A percentile compares a stretch with the other conserved stretches of the same genome.
Evolutionary conservation across 2,888 invertebrate species (phyloP).

Genomic region (Dasypogon diadema): DNA sequence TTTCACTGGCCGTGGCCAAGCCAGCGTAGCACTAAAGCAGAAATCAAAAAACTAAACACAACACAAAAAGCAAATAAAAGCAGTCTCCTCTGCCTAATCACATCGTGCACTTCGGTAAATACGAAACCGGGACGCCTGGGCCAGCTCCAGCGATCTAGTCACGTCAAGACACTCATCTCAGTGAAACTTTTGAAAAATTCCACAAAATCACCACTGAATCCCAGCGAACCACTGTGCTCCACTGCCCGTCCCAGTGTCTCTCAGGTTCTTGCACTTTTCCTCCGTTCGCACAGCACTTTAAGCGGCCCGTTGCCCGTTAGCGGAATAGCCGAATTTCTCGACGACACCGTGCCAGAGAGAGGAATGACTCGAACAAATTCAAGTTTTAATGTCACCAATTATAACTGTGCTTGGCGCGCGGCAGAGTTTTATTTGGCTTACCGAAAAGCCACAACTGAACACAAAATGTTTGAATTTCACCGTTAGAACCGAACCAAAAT

Average conservation of each 20-base stretch:
- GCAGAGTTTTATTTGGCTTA: no score
- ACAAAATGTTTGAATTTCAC: not conserved
- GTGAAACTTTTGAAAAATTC: not conserved
- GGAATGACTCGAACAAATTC: no score
- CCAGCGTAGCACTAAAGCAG: slow-evolving; percentile 1
- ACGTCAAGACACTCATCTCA: no score
- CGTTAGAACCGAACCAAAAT: not conserved
- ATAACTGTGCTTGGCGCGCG: no score
- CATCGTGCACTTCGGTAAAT: slow-evolving; percentile 9
- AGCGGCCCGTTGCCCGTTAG: not conserved
- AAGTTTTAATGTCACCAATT: not conserved
- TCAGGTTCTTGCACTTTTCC: not conserved
- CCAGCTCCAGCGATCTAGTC: no score
- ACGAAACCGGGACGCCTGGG: not conserved
- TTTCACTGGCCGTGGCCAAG: slow-evolving; percentile 6
- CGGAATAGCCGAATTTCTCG: not conserved
- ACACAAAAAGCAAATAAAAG: slow-evolving; percentile 25
- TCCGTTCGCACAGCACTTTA: not conserved
- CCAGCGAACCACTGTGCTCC: not conserved
- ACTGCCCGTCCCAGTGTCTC: not conserved
- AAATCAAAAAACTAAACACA: slow-evolving; percentile 16
- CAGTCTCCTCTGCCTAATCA: slow-evolving; percentile 29
- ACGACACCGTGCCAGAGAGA: not conserved
- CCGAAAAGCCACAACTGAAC: no score
- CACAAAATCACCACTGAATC: not conserved